A percentile compares a stretch with the other conserved stretches of the same genome.
These are phyloP conservation scores for Stylophora pistillata DNA, from an alignment of 64 coral and sea anemone species.

Conservation along the genomic window DNA sequence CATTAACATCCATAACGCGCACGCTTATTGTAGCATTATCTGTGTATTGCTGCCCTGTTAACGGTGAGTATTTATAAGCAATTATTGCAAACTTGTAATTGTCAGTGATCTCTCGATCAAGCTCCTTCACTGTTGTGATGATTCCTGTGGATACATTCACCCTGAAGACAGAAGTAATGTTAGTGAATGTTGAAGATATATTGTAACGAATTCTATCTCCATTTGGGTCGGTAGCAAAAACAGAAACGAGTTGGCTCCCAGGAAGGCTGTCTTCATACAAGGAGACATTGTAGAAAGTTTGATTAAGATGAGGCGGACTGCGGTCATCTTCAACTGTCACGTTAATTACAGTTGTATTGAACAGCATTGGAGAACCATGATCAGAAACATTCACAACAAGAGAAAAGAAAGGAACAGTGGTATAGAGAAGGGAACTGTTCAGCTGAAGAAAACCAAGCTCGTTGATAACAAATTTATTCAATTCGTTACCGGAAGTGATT, in stretches of 20 bases:
- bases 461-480: constrained; percentile 19
- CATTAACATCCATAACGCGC: constrained; percentile 48
- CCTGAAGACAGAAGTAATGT: constrained; percentile 4
- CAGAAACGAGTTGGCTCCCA: constrained; percentile 20
- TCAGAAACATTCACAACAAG: constrained; percentile 55
- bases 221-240: constrained; percentile 45
- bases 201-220: constrained; percentile 39
- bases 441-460: constrained; percentile 19
- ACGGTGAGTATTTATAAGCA: constrained; percentile 40
- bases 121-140: not conserved
- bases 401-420: constrained; percentile 1
- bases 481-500: constrained; percentile 36
- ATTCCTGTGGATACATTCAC: constrained; percentile 36
- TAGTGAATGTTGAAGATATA: not conserved
- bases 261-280: constrained; percentile 22
- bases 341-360: constrained; percentile 2
- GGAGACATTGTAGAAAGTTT: constrained; percentile 45
- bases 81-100: constrained; percentile 36
- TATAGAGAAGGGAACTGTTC: constrained; percentile 46
- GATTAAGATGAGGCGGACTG: constrained; percentile 46
- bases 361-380: constrained; percentile 27
- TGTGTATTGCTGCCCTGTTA: constrained; percentile 38
- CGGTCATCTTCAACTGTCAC: constrained; percentile 48
- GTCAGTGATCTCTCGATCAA: constrained; percentile 47
- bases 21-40: constrained; percentile 19